Percentiles rank a stretch among this genome's conserved stretches.
phyloP scores from a whole-genome alignment of 2,888 invertebrate genomes.

The Papilio demoleus region DNA sequence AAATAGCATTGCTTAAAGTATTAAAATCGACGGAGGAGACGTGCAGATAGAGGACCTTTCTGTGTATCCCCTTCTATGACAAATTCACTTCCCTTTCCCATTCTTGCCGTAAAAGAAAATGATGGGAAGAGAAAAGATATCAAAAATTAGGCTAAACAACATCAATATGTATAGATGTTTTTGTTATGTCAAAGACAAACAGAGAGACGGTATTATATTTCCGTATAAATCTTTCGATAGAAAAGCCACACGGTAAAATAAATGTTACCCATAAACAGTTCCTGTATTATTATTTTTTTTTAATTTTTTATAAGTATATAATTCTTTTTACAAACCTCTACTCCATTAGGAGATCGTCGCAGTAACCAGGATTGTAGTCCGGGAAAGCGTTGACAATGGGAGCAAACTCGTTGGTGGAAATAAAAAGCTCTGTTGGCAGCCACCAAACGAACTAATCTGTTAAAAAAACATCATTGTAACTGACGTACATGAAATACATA shows the following conservation, averaged over 20 bases:
- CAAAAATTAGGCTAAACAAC: too few species aligned
- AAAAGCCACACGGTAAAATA: not conserved
- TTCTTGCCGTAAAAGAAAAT: too few species aligned
- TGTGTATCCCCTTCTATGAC: too few species aligned
- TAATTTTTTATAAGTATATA: too few species aligned
- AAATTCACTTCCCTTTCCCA: too few species aligned
- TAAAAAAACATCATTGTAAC: not conserved
- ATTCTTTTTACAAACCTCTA: conserved; percentile 69
- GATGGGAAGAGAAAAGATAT: too few species aligned
- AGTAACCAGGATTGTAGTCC: conserved; percentile 87
- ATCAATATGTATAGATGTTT: not conserved
- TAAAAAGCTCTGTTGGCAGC: conserved; percentile 84
- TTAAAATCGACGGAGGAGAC: not conserved
- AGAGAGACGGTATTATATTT: not conserved
- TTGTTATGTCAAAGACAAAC: not conserved
- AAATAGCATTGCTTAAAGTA: not conserved
- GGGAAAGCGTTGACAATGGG: conserved; percentile 90
- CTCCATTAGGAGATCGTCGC: conserved; percentile 73
- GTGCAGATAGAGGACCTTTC: too few species aligned
- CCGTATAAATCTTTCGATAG: not conserved
- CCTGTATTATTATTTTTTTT: too few species aligned
- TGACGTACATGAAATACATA: too few species aligned
- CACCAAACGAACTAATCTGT: conserved; percentile 80
- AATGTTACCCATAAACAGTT: too few species aligned
- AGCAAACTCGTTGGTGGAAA: conserved; percentile 87